Base-by-base conservation (phyloP, 2,888 invertebrate genomes). In the Drosophila meridiana region DNA sequence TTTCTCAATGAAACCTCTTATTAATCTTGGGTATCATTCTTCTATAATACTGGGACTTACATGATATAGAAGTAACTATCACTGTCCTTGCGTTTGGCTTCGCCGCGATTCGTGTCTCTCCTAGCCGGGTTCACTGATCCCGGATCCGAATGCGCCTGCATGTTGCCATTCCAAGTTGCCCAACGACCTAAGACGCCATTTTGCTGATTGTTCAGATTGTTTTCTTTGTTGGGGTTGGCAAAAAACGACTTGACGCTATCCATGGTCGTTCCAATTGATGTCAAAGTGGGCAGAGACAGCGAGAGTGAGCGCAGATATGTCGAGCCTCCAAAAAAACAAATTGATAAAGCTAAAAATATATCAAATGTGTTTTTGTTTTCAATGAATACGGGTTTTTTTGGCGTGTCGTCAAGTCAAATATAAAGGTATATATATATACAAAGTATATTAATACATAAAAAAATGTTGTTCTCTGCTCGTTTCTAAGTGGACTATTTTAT, bases 51-150 rank as follows among this genome's bases (percentile, higher is more conserved):
- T 36, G 7, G n/a, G 2, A 6, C 93, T 93, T 80, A 93, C 93
- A 93, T 91, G 65, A 93, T 92, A 75, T 93, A 93, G 71, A 93
- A 93, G 74, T 92, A 93, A 53, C 82, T 92, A 75, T 93, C 93
- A 70, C 89, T 91, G 64, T 93, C 92, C 83, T 91, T 92, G 67
- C 91, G 84, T 61, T 91, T 92, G 14, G 76, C 63, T 57, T 85
- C 83, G 55, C 82, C 82, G 4, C 80, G 78, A 43, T 78, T 82
- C 13, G 80, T 71, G 42, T 82, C 81, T 57, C 87, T 81, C 9
- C 78, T 81, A 61, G 81, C 69, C 14, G 78, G 56, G 56, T 78
- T 83, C 36, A 78, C 77, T 40, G 78, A 67, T 58, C 78, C 81
- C 28, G 83, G 74, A 59, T 76, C 82, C 50, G 82, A 69, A 28